Percentiles rank a stretch among this genome's conserved stretches.
Evolutionary conservation across 1,140 invertebrate species (phyloP).

Genomic region (Cyclargus thomasi): DNA sequence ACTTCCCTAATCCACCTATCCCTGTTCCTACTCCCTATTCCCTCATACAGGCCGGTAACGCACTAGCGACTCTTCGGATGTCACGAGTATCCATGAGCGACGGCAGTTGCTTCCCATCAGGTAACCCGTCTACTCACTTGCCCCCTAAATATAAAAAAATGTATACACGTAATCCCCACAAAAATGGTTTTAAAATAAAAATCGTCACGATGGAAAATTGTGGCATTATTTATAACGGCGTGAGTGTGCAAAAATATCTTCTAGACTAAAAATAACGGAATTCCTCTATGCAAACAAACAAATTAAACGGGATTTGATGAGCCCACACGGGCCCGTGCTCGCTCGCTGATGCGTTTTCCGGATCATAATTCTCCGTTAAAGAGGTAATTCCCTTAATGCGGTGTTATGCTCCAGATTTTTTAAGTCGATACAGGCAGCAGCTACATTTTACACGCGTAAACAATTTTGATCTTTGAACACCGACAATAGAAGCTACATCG

Average conservation of each 20-base stretch:
- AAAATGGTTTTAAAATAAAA: too few relatives aligned
- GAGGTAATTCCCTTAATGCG: conserved; percentile 40
- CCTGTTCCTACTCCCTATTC: too few relatives aligned
- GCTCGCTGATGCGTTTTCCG: conserved; percentile 47
- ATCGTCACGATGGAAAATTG: background rate
- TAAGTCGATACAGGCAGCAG: background rate
- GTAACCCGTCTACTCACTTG: too few relatives aligned
- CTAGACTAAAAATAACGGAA: background rate
- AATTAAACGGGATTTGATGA: conserved; percentile 25
- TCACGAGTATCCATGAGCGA: too few relatives aligned
- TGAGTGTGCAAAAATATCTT: background rate
- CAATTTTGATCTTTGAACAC: background rate
- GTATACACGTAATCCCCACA: too few relatives aligned
- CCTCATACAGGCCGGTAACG: too few relatives aligned
- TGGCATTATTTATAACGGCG: background rate
- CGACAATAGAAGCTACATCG: background rate
- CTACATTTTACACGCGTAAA: background rate
- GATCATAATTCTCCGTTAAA: conserved; percentile 49
- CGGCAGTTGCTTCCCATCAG: too few relatives aligned
- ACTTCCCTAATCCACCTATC: too few relatives aligned
- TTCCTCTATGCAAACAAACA: conserved; percentile 13
- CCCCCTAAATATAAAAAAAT: too few relatives aligned
- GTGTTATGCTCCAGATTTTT: conserved; percentile 49
- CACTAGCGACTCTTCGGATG: too few relatives aligned
- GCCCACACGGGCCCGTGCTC: conserved; percentile 45